Base-by-base conservation (phyloP, 2,888 invertebrate genomes). In the Cerceris rybyensis region DNA sequence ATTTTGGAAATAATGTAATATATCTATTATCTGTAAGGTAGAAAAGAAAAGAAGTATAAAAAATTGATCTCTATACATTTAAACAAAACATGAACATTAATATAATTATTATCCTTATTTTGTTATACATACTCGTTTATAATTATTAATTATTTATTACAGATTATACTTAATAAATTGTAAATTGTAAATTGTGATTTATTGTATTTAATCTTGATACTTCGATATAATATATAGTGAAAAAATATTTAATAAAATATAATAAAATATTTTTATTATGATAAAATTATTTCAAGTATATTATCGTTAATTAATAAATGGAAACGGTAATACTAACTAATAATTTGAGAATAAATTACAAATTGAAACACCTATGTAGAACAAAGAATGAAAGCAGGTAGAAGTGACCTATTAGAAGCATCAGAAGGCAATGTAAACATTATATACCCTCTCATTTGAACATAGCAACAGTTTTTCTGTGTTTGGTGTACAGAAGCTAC, bases 1-100 rank as follows among this genome's bases (percentile, higher is more conserved):
- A 96, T 96, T 93, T 94, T 94, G 93, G 81, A 88, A 85, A 86
- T 83, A 74, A 86, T 86, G 75, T 73, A 84, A 71, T 86, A 82
- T 86, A 80, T 85, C 78, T 86, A 86, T 80, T 85, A 88, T 82
- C 91, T 92, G 72, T 13, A 74, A 71, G 28, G 75, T 59, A 16
- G 8, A 16, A 1, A 42, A n/a, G 16, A 42, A 55, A 8, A 7
- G 2, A 42, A 17, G 8, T n/a, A 43, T 52, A 50, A 2, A 14
- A 50, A 5, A 6, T 63, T 8, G 9, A 52, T 6, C 28, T 28
- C 28, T 6, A 6, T 16, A 54, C 7, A 11, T 16, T 4, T 14
- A 13, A n/a, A 54, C 4, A 16, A 54, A 16, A 7, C 8, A 6
- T n/a, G 14, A 54, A 16, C 2, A 28, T 28, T 28, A 28, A 28